phyloP scores from a whole-genome alignment of 2,797 vertebrate genomes.

The Peromyscus eremicus region DNA sequence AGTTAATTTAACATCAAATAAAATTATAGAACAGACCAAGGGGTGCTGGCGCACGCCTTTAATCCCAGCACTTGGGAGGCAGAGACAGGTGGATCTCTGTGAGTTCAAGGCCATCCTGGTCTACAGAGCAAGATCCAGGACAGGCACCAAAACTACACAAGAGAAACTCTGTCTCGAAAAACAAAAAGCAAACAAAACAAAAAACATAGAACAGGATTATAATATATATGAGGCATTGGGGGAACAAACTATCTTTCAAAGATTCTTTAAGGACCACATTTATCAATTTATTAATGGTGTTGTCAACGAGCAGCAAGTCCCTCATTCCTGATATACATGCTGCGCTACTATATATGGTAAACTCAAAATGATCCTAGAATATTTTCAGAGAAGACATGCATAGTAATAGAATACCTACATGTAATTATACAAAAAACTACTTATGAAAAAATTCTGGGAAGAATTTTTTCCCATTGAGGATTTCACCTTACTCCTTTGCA shows the following conservation, averaged over 20 bases:
- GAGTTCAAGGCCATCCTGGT: too few relatives aligned
- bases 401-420: neutral
- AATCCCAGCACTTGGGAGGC: too few relatives aligned
- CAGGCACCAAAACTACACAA: too few relatives aligned
- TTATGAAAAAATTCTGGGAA: constrained; percentile 45
- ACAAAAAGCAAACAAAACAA: too few relatives aligned
- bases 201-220: neutral
- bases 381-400: constrained; percentile 61
- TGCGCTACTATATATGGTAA: constrained; percentile 19
- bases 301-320: neutral
- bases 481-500: constrained; percentile 47
- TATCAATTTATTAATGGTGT: constrained; percentile 25
- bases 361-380: constrained; percentile 35
- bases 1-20: constrained; percentile 57
- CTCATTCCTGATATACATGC: constrained; percentile 24
- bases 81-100: too few relatives aligned
- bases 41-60: too few relatives aligned
- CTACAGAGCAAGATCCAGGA: too few relatives aligned
- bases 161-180: too few relatives aligned
- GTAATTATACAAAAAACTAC: constrained; percentile 38
- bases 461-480: neutral
- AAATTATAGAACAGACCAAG: neutral
- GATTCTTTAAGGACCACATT: constrained; percentile 26
- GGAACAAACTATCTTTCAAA: constrained; percentile 51
- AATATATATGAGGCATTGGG: neutral